A percentile compares a stretch with the other conserved stretches of the same genome.
phyloP scores from a whole-genome alignment of 1,140 invertebrate genomes.

The Chionoecetes opilio region DNA sequence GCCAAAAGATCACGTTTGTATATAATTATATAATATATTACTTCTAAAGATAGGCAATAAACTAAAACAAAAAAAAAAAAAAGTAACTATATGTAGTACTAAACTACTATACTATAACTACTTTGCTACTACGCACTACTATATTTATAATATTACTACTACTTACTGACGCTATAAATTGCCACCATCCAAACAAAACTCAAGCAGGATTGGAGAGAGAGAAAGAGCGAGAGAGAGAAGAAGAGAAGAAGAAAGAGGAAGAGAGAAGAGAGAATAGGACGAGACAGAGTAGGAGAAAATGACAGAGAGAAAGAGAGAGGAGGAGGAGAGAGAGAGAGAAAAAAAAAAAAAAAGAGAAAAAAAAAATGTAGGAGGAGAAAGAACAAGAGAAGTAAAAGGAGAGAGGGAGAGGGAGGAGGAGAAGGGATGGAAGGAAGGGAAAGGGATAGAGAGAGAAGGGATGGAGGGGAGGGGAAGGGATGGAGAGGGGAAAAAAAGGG shows the following conservation, averaged over 20 bases:
- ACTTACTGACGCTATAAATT: too few species aligned
- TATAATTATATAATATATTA: too few species aligned
- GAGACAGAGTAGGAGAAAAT: not conserved
- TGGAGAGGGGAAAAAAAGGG: not conserved
- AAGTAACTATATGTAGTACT: too few species aligned
- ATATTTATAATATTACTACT: too few species aligned
- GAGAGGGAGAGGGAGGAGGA: not conserved
- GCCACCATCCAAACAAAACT: too few species aligned
- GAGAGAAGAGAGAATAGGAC: not conserved
- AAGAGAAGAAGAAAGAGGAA: slow-evolving; percentile 33
- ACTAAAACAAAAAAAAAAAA: too few species aligned
- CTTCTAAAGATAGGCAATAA: too few species aligned
- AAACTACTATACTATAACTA: too few species aligned
- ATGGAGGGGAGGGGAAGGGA: not conserved
- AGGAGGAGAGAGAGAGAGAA: not conserved
- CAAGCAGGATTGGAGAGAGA: too few species aligned
- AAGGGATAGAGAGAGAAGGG: not conserved
- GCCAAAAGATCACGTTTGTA: too few species aligned
- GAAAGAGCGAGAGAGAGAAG: not conserved
- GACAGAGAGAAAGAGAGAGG: not conserved
- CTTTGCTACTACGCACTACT: too few species aligned
- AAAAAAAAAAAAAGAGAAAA: not conserved
- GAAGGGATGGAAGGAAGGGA: not conserved
- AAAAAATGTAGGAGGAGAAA: not conserved
- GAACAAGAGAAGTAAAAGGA: not conserved